Percentiles rank a stretch among this genome's conserved stretches.
These are phyloP conservation scores for Triplophysa bombifrons DNA, from an alignment of 2,797 vertebrate genomes.

Conservation along the genomic window DNA sequence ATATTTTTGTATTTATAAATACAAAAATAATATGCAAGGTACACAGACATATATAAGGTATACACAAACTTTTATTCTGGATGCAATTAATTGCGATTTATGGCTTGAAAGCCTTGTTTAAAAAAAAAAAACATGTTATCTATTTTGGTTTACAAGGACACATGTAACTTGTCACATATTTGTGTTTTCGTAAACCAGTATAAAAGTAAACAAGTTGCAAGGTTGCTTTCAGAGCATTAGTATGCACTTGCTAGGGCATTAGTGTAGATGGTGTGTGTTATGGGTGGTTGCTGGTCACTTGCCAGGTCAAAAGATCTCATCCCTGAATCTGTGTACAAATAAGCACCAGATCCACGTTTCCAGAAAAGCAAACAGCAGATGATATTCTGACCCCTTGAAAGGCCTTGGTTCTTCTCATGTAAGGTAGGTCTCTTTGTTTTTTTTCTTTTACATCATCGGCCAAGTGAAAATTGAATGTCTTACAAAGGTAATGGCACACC, in stretches of 20 bases:
- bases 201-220: too few relatives aligned
- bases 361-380: not conserved
- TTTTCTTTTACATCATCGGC: too few relatives aligned
- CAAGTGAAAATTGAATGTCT: not conserved
- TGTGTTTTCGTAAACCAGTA: not conserved
- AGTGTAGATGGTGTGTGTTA: not conserved
- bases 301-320: not conserved
- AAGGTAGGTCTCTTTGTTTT: not conserved
- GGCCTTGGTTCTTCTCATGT: not conserved
- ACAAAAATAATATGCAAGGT: too few relatives aligned
- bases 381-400: not conserved
- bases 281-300: not conserved
- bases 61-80: too few relatives aligned
- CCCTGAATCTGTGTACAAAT: not conserved
- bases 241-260: not conserved
- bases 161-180: too few relatives aligned
- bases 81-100: too few relatives aligned
- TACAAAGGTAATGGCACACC: not conserved
- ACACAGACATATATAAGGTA: too few relatives aligned
- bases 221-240: not conserved
- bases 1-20: too few relatives aligned
- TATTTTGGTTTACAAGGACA: too few relatives aligned
- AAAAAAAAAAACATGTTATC: too few relatives aligned
- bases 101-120: too few relatives aligned
- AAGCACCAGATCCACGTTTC: not conserved